These are phyloP conservation scores for Sphaeridia pumilis DNA, from an alignment of 2,888 invertebrate species.

Conservation along the genomic window DNA sequence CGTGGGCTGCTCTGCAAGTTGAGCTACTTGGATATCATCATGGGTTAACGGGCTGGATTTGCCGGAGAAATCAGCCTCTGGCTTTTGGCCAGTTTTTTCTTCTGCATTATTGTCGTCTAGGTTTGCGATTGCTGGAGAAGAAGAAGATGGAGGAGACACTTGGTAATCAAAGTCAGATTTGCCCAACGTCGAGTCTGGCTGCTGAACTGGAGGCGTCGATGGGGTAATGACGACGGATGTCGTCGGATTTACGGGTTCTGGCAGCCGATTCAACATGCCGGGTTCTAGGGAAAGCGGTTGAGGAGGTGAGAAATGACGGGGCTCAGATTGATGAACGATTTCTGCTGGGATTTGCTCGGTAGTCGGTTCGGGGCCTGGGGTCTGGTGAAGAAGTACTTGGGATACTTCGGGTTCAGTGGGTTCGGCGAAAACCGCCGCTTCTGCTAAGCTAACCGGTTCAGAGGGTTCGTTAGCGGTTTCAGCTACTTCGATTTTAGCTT, in stretches of 20 bases:
- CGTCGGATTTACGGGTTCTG: no score
- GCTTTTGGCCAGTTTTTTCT: not conserved
- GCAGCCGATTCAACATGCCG: no score
- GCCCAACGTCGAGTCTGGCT: not conserved
- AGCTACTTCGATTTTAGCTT: conserved; percentile 2
- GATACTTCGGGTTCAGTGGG: no score
- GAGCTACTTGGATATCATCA: not conserved
- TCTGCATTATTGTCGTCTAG: not conserved
- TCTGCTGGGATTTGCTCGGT: no score
- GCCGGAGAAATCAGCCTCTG: not conserved
- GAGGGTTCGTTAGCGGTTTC: conserved; percentile 9
- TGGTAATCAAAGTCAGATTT: not conserved
- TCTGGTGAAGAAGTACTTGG: no score
- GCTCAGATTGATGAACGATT: no score
- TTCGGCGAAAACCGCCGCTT: no score
- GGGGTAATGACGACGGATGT: conserved; percentile 29
- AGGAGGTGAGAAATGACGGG: no score
- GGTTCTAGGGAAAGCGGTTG: no score
- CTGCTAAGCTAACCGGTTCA: no score
- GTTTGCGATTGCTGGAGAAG: not conserved
- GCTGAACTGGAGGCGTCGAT: conserved; percentile 23
- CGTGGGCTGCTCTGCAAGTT: no score
- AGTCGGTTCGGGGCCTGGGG: no score
- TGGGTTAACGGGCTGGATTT: not conserved
- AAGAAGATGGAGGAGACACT: not conserved